Percentiles rank a stretch among this genome's conserved stretches.
Conservation (phyloP, 1,140 invertebrate genomes). For the Physella acuta region DNA sequence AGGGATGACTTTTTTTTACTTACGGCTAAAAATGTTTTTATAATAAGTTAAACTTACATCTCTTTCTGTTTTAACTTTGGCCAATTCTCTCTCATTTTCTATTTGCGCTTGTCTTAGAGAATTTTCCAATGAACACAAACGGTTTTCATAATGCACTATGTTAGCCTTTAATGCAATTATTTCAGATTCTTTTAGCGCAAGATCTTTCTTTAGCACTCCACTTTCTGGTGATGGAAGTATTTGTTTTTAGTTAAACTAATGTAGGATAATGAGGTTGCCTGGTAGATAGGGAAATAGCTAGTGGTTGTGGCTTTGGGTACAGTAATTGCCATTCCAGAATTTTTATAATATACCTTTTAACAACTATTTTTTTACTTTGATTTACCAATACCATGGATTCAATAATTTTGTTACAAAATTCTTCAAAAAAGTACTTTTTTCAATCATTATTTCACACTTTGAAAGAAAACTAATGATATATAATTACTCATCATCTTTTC, state of each 20-base stretch:
- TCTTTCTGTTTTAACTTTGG: conserved; percentile 7
- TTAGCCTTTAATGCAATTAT: background rate
- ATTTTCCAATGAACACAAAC: background rate
- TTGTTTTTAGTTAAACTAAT: too few relatives aligned
- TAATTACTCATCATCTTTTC: too few relatives aligned
- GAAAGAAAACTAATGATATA: too few relatives aligned
- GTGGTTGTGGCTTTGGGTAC: background rate
- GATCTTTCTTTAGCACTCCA: background rate
- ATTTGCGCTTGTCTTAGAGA: conserved; percentile 3
- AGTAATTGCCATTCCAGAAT: background rate
- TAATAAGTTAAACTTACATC: conserved; percentile 11
- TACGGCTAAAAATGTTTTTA: background rate
- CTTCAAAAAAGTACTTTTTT: too few relatives aligned
- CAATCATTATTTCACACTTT: too few relatives aligned
- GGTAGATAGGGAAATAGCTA: too few relatives aligned
- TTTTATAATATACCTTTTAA: background rate
- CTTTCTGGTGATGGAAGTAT: background rate
- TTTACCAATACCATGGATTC: too few relatives aligned
- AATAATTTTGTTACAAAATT: too few relatives aligned
- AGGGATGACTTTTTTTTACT: background rate
- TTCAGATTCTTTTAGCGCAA: background rate
- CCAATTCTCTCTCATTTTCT: conserved; percentile 12
- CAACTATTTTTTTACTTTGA: too few relatives aligned
- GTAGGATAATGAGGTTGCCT: background rate
- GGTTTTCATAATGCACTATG: conserved; percentile 5